These are phyloP conservation scores for Rallus limicola DNA, from an alignment of 2,113 vertebrate genomes.

Conservation along the genomic window DNA sequence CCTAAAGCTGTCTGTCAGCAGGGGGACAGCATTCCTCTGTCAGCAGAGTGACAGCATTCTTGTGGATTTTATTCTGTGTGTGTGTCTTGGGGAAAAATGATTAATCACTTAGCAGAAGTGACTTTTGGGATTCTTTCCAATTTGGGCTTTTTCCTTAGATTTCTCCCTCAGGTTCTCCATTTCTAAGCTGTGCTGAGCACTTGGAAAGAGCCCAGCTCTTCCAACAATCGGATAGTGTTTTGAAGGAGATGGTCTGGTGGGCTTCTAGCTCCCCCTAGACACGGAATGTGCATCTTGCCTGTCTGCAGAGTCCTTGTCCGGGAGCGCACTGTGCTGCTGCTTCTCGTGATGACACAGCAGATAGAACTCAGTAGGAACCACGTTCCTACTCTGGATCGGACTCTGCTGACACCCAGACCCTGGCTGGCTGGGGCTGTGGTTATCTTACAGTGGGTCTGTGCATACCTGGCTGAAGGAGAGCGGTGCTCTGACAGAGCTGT, in stretches of 20 bases:
- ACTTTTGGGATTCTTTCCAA: not conserved
- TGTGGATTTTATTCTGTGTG: not conserved
- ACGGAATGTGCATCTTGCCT: not conserved
- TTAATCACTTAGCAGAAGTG: not conserved
- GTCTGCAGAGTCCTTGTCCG: accelerated
- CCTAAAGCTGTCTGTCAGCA: slow-evolving; percentile 6
- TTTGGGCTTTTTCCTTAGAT: not conserved
- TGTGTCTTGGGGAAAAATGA: not conserved
- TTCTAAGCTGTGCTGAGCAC: not conserved
- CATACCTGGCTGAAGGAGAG: not conserved
- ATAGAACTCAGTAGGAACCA: not conserved
- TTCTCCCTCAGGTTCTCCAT: not conserved
- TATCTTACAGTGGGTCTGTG: not conserved
- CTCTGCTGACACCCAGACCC: not conserved
- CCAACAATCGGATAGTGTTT: not conserved
- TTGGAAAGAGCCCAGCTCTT: not conserved
- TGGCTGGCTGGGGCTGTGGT: not conserved
- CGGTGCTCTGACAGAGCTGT: not conserved
- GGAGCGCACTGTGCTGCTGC: not conserved
- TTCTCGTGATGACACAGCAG: not conserved
- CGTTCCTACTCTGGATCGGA: not conserved
- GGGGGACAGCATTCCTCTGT: not conserved
- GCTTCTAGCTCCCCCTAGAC: slow-evolving; percentile 64
- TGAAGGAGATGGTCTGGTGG: not conserved
- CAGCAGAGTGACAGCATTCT: too few relatives aligned